phyloP scores from a whole-genome alignment of 2,113 vertebrate species.

The Coreoperca whiteheadi region DNA sequence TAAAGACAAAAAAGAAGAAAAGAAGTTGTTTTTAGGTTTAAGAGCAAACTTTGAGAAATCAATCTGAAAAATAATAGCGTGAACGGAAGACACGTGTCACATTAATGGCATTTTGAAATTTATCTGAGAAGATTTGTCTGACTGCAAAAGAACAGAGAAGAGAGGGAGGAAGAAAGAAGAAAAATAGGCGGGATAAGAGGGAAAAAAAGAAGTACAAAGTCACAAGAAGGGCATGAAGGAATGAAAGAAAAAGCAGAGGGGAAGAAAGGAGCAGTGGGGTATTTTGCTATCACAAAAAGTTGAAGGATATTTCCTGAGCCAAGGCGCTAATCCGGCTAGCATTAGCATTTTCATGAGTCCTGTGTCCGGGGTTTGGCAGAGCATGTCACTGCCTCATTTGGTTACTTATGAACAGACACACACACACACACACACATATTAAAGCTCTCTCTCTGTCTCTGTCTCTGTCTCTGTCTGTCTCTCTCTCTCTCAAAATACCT shows the following conservation, averaged over 20 bases:
- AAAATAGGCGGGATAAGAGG: neutral
- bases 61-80: neutral
- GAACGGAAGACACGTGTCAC: neutral
- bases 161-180: neutral
- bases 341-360: constrained; percentile 87
- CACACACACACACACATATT: constrained; percentile 24
- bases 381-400: constrained; percentile 83
- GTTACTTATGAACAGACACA: constrained; percentile 61
- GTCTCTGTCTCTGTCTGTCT: too few species aligned
- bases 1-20: neutral
- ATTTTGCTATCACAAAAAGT: constrained; percentile 72
- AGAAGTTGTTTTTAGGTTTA: neutral
- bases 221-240: constrained; percentile 33
- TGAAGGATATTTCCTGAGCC: constrained; percentile 70
- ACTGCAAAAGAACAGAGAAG: neutral
- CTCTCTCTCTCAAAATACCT: constrained; percentile 44
- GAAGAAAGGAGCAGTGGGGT: constrained; percentile 63
- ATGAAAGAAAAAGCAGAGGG: constrained; percentile 38
- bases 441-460: neutral
- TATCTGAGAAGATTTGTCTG: neutral
- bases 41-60: neutral
- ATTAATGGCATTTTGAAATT: neutral
- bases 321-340: constrained; percentile 77
- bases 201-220: constrained; percentile 43
- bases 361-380: constrained; percentile 79